phyloP scores from a whole-genome alignment of 2,797 vertebrate species.

The Parauchenoglanis punctatus region DNA sequence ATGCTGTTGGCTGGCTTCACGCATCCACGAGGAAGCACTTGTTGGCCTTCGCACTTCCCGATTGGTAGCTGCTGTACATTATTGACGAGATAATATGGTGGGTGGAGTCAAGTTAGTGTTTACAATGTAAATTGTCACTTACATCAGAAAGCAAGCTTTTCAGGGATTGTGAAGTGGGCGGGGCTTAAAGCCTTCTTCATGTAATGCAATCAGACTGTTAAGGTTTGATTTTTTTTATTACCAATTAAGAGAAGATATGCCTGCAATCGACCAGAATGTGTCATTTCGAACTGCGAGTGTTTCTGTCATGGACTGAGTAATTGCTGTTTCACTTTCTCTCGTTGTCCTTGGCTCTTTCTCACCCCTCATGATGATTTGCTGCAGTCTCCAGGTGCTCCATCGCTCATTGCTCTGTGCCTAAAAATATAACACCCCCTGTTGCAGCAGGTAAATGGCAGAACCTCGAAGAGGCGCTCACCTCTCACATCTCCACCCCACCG shows the following conservation, averaged over 20 bases:
- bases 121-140: too few species aligned
- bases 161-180: not conserved
- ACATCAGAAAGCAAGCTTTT: not conserved
- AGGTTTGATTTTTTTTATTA: not conserved
- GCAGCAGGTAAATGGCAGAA: slow-evolving; percentile 46
- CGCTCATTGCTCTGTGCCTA: slow-evolving; percentile 40
- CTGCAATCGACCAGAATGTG: not conserved
- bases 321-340: not conserved
- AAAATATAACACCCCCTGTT: slow-evolving; percentile 54
- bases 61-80: not conserved
- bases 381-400: slow-evolving; percentile 41
- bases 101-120: too few species aligned
- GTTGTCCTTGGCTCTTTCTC: slow-evolving; percentile 27
- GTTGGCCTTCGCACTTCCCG: not conserved
- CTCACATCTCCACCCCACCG: slow-evolving; percentile 35
- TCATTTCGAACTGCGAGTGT: not conserved
- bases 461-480: slow-evolving; percentile 8
- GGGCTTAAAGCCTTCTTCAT: not conserved
- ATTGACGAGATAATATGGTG: not conserved
- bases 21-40: not conserved
- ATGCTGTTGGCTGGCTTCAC: not conserved
- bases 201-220: not conserved
- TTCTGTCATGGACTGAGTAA: not conserved
- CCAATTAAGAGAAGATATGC: not conserved
- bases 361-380: slow-evolving; percentile 18